phyloP scores from a whole-genome alignment of 2,113 vertebrate species.

The Lontra canadensis region DNA sequence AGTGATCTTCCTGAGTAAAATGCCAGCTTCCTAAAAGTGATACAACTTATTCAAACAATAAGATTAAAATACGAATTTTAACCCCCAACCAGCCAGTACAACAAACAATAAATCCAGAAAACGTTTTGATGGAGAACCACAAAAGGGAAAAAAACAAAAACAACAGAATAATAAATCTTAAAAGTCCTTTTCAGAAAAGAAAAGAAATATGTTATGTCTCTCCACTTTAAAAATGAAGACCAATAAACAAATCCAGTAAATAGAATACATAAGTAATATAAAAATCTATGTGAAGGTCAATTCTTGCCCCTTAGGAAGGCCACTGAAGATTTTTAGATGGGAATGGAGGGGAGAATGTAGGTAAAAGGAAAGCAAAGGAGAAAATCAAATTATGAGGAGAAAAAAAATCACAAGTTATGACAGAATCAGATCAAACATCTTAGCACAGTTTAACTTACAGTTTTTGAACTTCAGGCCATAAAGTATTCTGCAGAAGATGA shows the following conservation, averaged over 20 bases:
- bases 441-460: constrained; percentile 88
- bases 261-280: background rate
- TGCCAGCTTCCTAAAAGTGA: background rate
- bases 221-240: constrained; percentile 30
- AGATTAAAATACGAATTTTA: constrained; percentile 34
- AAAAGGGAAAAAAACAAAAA: background rate
- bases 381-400: background rate
- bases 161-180: background rate
- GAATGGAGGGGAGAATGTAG: background rate
- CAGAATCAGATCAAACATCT: background rate
- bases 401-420: background rate
- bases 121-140: background rate
- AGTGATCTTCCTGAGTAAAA: background rate
- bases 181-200: background rate
- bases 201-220: background rate
- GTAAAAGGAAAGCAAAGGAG: background rate
- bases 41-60: background rate
- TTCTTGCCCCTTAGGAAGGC: background rate
- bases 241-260: background rate
- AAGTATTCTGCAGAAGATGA: constrained; percentile 97
- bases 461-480: constrained; percentile 99
- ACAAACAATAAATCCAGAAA: background rate
- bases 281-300: background rate
- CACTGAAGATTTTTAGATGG: background rate
- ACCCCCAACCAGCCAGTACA: background rate